Percentiles rank a stretch among this genome's conserved stretches.
Evolutionary conservation across 2,797 vertebrate genomes (phyloP).

Genomic region (Synaphobranchus kaupii): DNA sequence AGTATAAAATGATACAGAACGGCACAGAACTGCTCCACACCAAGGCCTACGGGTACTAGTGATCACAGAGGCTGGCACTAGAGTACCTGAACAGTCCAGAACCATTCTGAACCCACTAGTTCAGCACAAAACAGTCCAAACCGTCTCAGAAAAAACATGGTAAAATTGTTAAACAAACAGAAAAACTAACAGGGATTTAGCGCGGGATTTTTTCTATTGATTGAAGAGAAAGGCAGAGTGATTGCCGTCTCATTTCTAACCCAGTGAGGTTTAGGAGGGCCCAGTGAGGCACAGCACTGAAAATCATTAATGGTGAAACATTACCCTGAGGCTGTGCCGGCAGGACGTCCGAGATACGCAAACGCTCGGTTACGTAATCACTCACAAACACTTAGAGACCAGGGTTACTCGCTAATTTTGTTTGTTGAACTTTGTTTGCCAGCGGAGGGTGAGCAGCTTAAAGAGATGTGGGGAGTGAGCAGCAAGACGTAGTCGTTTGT

Average conservation of each 20-base stretch:
- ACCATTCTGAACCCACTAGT: neutral
- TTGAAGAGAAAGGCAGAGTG: neutral
- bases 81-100: neutral
- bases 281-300: neutral
- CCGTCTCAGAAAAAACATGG: neutral
- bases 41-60: neutral
- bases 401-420: neutral
- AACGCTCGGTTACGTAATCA: neutral
- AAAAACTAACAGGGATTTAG: neutral
- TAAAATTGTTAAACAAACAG: neutral
- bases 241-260: neutral
- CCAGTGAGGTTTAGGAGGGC: too few relatives aligned
- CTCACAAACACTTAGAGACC: neutral
- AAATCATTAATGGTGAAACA: neutral
- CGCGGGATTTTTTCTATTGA: neutral
- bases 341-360: neutral
- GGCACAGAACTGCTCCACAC: neutral
- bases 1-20: neutral
- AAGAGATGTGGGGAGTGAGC: neutral
- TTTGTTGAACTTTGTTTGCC: neutral
- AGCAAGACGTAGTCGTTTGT: neutral
- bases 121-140: too few relatives aligned
- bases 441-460: neutral
- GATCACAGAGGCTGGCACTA: neutral
- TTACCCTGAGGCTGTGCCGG: neutral